Conservation (phyloP, 2,888 invertebrate genomes). For the Hanleya hanleyi region DNA sequence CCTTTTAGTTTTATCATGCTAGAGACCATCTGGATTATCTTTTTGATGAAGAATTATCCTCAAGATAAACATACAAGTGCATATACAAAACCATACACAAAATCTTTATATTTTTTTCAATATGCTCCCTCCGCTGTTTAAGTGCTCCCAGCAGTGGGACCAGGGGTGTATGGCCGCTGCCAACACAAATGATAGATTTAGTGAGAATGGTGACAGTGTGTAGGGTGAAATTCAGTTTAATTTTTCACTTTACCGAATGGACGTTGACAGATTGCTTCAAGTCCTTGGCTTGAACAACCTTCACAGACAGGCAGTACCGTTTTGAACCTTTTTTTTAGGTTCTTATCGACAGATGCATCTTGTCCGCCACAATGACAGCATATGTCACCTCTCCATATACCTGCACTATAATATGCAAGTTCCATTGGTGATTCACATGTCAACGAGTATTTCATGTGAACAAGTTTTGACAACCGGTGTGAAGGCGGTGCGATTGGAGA, state of each 20-base stretch:
- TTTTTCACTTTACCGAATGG: background rate
- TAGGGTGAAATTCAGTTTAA: background rate
- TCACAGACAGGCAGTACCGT: background rate
- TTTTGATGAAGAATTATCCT: too few species aligned
- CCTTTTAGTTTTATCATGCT: too few species aligned
- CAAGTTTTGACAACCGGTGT: background rate
- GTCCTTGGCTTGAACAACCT: background rate
- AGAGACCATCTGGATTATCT: too few species aligned
- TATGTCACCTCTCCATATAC: background rate
- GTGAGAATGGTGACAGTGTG: too few species aligned
- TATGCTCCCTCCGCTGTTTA: too few species aligned
- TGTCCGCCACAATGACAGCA: background rate
- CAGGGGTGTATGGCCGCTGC: too few species aligned
- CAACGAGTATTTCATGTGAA: background rate
- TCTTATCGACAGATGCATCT: background rate
- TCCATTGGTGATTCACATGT: background rate
- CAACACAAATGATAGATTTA: too few species aligned
- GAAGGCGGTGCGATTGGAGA: background rate
- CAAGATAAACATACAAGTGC: too few species aligned
- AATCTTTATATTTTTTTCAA: too few species aligned
- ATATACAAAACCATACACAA: too few species aligned
- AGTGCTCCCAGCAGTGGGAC: too few species aligned
- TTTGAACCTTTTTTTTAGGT: background rate
- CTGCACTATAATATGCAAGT: background rate
- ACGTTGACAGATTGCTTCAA: background rate